Percentiles rank a stretch among this genome's conserved stretches.
phyloP scores from a whole-genome alignment of 2,797 vertebrate species.

The Gadopsis bispinosus region DNA sequence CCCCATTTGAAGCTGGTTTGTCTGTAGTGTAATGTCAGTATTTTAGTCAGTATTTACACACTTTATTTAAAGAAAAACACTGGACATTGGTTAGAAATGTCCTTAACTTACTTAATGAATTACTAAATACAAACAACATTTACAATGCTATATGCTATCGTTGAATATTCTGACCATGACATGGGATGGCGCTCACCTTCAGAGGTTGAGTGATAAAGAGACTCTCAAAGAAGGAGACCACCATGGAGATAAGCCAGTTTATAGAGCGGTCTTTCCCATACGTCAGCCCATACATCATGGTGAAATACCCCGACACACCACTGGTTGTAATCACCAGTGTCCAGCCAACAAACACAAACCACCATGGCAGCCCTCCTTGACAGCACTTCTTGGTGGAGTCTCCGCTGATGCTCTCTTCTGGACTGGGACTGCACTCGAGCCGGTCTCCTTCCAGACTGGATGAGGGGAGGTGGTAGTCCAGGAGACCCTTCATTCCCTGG shows the following conservation, averaged over 20 bases:
- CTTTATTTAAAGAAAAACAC: background rate
- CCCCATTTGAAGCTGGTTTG: background rate
- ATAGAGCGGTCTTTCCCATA: constrained; percentile 94
- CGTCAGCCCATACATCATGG: constrained; percentile 94
- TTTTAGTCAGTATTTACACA: background rate
- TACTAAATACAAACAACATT: background rate
- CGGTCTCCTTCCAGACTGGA: constrained; percentile 65
- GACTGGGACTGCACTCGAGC: constrained; percentile 70
- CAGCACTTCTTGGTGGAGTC: constrained; percentile 71
- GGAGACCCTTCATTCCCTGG: constrained; percentile 87
- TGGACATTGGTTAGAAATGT: background rate
- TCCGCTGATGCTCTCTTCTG: constrained; percentile 61
- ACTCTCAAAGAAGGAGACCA: constrained; percentile 94
- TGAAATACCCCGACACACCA: constrained; percentile 91
- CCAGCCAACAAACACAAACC: constrained; percentile 95
- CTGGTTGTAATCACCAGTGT: constrained; percentile 90
- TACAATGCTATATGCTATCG: background rate
- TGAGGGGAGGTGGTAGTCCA: constrained; percentile 79
- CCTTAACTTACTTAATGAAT: background rate
- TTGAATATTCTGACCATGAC: background rate
- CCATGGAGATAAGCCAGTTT: constrained; percentile 95
- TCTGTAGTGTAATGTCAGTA: background rate
- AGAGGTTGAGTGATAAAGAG: constrained; percentile 94
- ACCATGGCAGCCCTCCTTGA: constrained; percentile 90
- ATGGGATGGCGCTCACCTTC: constrained; percentile 86